Evolutionary conservation across 2,797 vertebrate species (phyloP), one percentile per base, ranked within the genome.

Genomic region (Acanthurus lineatus): DNA sequence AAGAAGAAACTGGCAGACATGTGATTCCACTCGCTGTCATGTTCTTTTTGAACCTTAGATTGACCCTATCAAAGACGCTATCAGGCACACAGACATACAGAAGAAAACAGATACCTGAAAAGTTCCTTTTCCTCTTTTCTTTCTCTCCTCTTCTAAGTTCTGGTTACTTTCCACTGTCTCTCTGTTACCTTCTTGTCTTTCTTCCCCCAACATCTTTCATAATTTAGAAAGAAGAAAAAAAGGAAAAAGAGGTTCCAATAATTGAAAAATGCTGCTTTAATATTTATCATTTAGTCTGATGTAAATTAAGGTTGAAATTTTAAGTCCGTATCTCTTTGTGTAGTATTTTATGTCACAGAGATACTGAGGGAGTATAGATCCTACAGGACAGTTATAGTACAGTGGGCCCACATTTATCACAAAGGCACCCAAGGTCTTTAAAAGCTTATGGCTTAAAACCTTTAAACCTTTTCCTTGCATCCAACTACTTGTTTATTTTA

Each of bases 61-160:
- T 82, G 70, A 86, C 68, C 76, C 51, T 3, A 42, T 69, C 70
- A 82, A 70, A 83, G 47, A 53, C 0, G 0, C n/a, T 16, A 65
- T 75, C 48, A 76, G 54, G 79, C 56, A 54, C 22, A 47, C 48
- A 63, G 69, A 56, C 16, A 32, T 56, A 22, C 40, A 12, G 9
- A 78, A 54, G 22, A 57, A 63, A 20, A 60, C 11, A 59, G 32
- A 53, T 22, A 59, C 35, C 40, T 60, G 20, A 58, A 6, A 8
- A 7, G 5, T 64, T 44, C 40, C 38, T 38, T 25, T 11, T 1
- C 4, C 0, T 35, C 25, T 59, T 57, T 38, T 25, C 11, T 57
- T 22, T 20, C 15, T 40, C 16, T 68, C 20, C 22, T 47, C 38
- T 65, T 61, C 56, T 40, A 63, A 57, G 49, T 19, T 20, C 40